Evolutionary conservation across 2,113 vertebrate species (phyloP), one percentile per base, ranked within the genome.

Genomic region (Urocynchramus pylzowi): DNA sequence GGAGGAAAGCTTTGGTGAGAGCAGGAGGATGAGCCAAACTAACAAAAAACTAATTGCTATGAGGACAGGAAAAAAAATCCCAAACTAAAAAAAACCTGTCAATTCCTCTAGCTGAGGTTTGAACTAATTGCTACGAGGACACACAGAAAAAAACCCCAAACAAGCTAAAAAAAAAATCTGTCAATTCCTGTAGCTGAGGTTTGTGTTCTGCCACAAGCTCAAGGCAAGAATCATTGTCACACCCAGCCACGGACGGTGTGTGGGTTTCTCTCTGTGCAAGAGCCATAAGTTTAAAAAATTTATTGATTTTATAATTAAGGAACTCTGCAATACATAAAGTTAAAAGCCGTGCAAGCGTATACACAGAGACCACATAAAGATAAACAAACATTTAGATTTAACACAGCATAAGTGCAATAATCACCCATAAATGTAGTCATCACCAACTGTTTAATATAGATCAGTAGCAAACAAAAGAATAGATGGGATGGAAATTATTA

Each of bases 311-410:
- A 87, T 97, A 96, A 96, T 96, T 97, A 96, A 96, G 68, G 83
- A 80, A 31, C 65, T 90, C 96, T 79, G 91, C 88, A 80, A 89
- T 67, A 49, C 87, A 95, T 91, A 76, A 96, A 96, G 89, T 81
- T 87, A 90, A 96, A 97, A 96, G 94, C 87, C 87, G 31, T 47
- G 84, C 82, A 73, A 91, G 88, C 61, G 59, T 17, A 22, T 45
- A 87, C 94, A 69, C 88, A 74, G 90, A 45, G 91, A 96, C 85
- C 96, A 87, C 95, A 90, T 73, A 67, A 91, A 91, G 89, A 97
- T 90, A 97, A 97, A 93, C 93, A 96, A 97, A 97, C 93, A 92
- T 84, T 96, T 49, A 95, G 92, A 91, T 91, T 92, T 97, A 92
- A 95, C 70, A 69, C 82, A 53, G 70, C 82, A 16, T 95, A 96